These are phyloP conservation scores for Mareca penelope DNA, from an alignment of 2,797 vertebrate species.

Conservation along the genomic window DNA sequence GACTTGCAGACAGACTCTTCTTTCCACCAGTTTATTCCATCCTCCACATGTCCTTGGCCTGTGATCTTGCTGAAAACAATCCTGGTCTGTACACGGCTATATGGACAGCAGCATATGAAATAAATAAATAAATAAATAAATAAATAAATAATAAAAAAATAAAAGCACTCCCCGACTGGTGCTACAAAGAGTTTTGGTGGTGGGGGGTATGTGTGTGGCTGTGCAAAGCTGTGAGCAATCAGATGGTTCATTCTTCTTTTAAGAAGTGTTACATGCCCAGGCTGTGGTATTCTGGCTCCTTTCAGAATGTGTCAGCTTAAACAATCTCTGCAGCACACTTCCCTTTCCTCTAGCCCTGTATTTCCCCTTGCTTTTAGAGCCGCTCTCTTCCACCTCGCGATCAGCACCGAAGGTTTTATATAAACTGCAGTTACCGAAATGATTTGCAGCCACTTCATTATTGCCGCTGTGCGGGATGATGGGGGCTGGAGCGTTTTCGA, in stretches of 20 bases:
- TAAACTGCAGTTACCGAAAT: not conserved
- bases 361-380: not conserved
- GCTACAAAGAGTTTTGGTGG: not conserved
- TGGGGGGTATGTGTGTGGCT: not conserved
- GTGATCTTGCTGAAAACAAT: not conserved
- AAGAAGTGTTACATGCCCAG: conserved; percentile 25
- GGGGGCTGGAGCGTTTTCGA: not conserved
- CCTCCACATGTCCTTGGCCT: not conserved
- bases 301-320: conserved; percentile 5
- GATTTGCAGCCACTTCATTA: not conserved
- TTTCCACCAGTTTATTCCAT: not conserved
- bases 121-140: not conserved
- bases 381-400: not conserved
- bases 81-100: not conserved
- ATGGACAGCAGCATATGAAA: not conserved
- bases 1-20: not conserved
- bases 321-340: not conserved
- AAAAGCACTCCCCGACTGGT: not conserved
- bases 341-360: not conserved
- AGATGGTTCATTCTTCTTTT: conserved; percentile 25
- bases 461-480: not conserved
- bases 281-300: conserved; percentile 7
- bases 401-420: not conserved
- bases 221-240: conserved; percentile 13
- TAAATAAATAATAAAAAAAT: not conserved